Base-by-base conservation (phyloP, 2,888 invertebrate species). In the Machimus rusticus region DNA sequence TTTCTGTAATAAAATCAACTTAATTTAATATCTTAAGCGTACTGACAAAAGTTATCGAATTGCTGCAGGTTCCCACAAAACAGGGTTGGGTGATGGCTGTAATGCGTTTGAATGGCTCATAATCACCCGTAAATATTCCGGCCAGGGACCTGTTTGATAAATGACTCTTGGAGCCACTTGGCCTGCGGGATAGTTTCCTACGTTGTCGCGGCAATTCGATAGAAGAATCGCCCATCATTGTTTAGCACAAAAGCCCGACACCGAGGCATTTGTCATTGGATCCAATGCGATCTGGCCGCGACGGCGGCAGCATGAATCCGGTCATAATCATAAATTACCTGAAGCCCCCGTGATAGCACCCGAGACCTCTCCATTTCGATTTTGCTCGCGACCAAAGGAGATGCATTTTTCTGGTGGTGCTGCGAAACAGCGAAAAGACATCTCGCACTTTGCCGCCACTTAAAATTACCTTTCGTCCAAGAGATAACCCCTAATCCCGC, bases 301-400 rank as follows among this genome's bases (percentile, higher is more conserved):
- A 23, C 66, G 28, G n/a, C 39, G 76, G 19, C 39, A n/a, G 34
- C 28, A 74, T 74, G 1, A 76, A 37, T 76, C 76, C 39, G 76
- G 39, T 76, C 76, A 37, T 76, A 76, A 76, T 76, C 34, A 76
- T 76, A 76, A 76, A 76, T 76, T 76, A 76, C 76, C 34, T 76
- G 76, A 16, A 76, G 37, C 37, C 39, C 9, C 19, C 28, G 66
- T 37, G 76, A 76, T 37, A 76, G 39, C 37, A 76, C 5, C n/a
- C 76, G 28, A n/a, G 6, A 76, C 39, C 37, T n/a, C 19, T 76
- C 19, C 76, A 34, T 37, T 76, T 76, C 34, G 5, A 37, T 34
- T 39, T 46, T 37, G 37, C 39, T n/a, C 8, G 34, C 76, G 34
- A 34, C 31, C 31, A 34, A 39, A 34, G n/a, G 37, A 76, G n/a